phyloP scores from a whole-genome alignment of 2,797 vertebrate genomes.

The Rousettus madagascariensis region DNA sequence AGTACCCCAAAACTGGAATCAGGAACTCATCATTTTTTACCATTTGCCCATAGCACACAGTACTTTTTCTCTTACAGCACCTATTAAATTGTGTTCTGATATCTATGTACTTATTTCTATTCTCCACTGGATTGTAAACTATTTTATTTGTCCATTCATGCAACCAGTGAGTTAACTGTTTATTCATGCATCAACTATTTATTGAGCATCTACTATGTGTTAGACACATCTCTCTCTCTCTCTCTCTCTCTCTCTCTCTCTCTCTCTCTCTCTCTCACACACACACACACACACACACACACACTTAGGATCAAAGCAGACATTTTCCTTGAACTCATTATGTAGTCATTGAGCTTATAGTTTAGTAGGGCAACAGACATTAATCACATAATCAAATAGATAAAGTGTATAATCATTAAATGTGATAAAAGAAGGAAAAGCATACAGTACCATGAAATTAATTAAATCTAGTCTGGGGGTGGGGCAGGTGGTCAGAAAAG shows the following conservation, averaged over 20 bases:
- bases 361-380: background rate
- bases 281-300: background rate
- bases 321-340: background rate
- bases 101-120: background rate
- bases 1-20: background rate
- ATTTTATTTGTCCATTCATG: background rate
- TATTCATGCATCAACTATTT: background rate
- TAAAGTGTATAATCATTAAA: slow-evolving; percentile 3
- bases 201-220: background rate
- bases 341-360: background rate
- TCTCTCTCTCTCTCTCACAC: no score
- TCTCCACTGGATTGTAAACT: background rate
- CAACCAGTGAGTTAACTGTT: background rate
- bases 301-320: background rate
- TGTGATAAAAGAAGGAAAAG: slow-evolving; percentile 25
- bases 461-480: background rate
- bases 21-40: background rate
- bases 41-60: background rate
- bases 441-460: background rate
- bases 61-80: background rate
- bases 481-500: background rate
- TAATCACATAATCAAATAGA: slow-evolving; percentile 15
- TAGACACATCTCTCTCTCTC: background rate
- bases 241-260: background rate
- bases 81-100: background rate